Percentiles rank a stretch among this genome's conserved stretches.
phyloP scores from a whole-genome alignment of 1,140 invertebrate genomes.

The Battus philenor region DNA sequence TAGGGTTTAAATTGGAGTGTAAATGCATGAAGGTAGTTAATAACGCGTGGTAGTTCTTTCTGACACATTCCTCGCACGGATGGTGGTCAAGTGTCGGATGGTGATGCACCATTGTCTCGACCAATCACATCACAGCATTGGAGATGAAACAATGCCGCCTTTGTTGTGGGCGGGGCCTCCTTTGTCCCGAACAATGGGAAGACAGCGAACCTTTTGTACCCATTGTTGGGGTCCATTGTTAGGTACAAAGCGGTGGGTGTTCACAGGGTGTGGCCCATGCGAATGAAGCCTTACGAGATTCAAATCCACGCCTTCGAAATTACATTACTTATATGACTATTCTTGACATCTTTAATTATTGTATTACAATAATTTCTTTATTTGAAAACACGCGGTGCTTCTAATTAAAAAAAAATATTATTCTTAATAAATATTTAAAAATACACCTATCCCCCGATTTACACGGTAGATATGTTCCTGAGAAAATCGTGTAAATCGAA shows the following conservation, averaged over 20 bases:
- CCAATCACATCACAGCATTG: conserved; percentile 34
- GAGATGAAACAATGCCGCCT: conserved; percentile 56
- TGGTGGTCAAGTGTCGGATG: conserved; percentile 38
- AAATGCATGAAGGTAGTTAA: too few species aligned
- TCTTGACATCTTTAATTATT: too few species aligned
- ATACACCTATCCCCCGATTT: too few species aligned
- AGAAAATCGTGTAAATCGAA: too few species aligned
- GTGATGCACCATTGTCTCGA: conserved; percentile 22
- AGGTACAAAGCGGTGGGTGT: conserved; percentile 28
- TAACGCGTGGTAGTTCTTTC: conserved; percentile 35
- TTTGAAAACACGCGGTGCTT: too few species aligned
- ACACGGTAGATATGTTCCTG: too few species aligned
- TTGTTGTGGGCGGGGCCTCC: conserved; percentile 48
- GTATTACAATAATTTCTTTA: too few species aligned
- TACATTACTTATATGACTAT: too few species aligned
- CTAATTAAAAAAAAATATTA: too few species aligned
- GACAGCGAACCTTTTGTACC: conserved; percentile 44
- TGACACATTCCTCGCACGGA: conserved; percentile 33
- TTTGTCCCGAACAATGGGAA: conserved; percentile 62
- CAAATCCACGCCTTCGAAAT: conserved; percentile 1
- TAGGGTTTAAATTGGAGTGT: too few species aligned
- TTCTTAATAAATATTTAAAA: too few species aligned
- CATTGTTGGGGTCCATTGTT: conserved; percentile 45
- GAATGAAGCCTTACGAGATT: background rate
- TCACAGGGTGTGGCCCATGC: conserved; percentile 20